Conservation (phyloP, 2,113 vertebrate genomes). For the Ameiurus melas region DNA sequence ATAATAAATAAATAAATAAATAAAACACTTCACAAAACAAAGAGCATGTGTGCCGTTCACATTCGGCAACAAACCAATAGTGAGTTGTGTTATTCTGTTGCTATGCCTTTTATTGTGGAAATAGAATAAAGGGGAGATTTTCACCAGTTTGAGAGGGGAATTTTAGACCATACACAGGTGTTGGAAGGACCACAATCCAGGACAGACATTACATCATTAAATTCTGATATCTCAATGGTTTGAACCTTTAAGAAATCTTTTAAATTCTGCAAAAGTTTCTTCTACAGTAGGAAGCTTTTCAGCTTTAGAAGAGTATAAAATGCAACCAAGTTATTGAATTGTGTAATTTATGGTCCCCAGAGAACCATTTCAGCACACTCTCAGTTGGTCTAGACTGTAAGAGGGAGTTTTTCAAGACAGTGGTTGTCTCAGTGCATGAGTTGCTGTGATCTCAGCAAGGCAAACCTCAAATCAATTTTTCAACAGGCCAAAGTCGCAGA, state of each 20-base stretch:
- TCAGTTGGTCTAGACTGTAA: not conserved
- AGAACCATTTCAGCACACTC: not conserved
- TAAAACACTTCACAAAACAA: constrained; percentile 16
- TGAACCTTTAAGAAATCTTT: not conserved
- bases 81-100: not conserved
- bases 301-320: not conserved
- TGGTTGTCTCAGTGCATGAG: not conserved
- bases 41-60: constrained; percentile 21
- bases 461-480: not conserved
- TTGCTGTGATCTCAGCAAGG: constrained; percentile 6
- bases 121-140: not conserved
- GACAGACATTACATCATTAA: not conserved
- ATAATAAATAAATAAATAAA: not conserved
- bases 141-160: not conserved
- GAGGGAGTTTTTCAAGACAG: not conserved
- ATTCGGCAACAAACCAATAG: constrained; percentile 11
- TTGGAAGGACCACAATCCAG: not conserved
- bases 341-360: not conserved
- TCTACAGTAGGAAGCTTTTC: not conserved
- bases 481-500: not conserved
- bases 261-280: not conserved
- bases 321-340: not conserved
- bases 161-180: not conserved
- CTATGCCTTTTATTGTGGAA: not conserved
- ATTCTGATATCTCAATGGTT: not conserved